Conservation (phyloP, 2,888 invertebrate genomes). For the Hyppa rectilinea region DNA sequence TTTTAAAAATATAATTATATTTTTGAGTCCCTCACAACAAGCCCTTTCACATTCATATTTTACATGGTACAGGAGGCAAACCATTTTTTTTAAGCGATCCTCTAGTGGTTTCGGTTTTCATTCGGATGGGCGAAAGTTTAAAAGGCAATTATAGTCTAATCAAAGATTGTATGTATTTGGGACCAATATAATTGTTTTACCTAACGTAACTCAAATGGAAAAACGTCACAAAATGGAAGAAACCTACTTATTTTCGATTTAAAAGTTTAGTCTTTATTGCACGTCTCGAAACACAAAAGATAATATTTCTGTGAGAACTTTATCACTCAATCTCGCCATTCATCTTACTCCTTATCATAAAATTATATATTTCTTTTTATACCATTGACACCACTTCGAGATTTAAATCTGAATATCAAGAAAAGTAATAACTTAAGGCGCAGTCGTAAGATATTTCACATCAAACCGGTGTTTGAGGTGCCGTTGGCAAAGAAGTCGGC, state of each 20-base stretch:
- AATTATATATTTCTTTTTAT: conserved; percentile 10
- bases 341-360: background rate
- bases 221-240: background rate
- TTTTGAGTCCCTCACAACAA: too few relatives aligned
- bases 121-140: background rate
- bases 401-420: conserved; percentile 31
- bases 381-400: conserved; percentile 21
- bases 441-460: conserved; percentile 50
- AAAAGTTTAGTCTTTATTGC: too few relatives aligned
- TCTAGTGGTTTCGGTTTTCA: too few relatives aligned
- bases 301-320: background rate
- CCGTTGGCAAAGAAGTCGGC: conserved; percentile 35
- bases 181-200: background rate
- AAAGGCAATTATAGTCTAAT: background rate
- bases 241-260: background rate
- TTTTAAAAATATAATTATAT: too few relatives aligned
- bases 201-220: too few relatives aligned
- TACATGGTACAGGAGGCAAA: too few relatives aligned
- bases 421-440: conserved; percentile 47
- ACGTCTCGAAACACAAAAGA: background rate
- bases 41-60: too few relatives aligned
- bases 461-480: conserved; percentile 56
- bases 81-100: too few relatives aligned
- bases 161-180: background rate
- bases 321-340: background rate